Conservation (phyloP, 2,888 invertebrate species). For the Ptilodon capucinus region DNA sequence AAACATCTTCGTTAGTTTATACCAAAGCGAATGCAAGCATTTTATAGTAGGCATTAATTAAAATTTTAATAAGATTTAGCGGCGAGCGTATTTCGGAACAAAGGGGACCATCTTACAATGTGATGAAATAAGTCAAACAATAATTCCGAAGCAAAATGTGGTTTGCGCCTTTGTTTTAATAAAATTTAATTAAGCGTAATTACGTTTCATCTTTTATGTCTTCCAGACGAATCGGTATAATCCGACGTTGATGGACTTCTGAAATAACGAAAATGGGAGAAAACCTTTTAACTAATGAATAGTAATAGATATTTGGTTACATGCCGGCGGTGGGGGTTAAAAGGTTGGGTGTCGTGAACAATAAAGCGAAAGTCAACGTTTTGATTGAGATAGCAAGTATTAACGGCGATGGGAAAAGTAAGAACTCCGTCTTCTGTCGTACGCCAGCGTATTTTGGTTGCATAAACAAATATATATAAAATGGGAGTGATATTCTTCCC, state of each 20-base stretch:
- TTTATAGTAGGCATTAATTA: slow-evolving; percentile 61
- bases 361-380: background rate
- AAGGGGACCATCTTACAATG: slow-evolving; percentile 51
- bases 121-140: slow-evolving; percentile 59
- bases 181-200: slow-evolving; percentile 53
- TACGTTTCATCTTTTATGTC: slow-evolving; percentile 44
- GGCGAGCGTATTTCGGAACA: slow-evolving; percentile 52
- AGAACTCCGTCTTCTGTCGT: background rate
- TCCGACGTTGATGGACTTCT: slow-evolving; percentile 16
- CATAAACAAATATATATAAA: too few relatives aligned
- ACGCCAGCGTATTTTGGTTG: background rate
- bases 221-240: slow-evolving; percentile 30
- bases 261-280: slow-evolving; percentile 7
- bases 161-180: slow-evolving; percentile 53
- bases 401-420: background rate
- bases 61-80: slow-evolving; percentile 59
- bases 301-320: slow-evolving; percentile 2
- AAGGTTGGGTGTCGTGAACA: background rate
- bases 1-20: slow-evolving; percentile 18
- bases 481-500: too few relatives aligned
- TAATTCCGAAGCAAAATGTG: slow-evolving; percentile 52
- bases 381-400: background rate
- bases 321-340: background rate
- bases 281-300: background rate
- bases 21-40: slow-evolving; percentile 46